A percentile compares a stretch with the other conserved stretches of the same genome.
phyloP scores from a whole-genome alignment of 2,888 invertebrate species.

The Gymnoscelis rufifasciata region DNA sequence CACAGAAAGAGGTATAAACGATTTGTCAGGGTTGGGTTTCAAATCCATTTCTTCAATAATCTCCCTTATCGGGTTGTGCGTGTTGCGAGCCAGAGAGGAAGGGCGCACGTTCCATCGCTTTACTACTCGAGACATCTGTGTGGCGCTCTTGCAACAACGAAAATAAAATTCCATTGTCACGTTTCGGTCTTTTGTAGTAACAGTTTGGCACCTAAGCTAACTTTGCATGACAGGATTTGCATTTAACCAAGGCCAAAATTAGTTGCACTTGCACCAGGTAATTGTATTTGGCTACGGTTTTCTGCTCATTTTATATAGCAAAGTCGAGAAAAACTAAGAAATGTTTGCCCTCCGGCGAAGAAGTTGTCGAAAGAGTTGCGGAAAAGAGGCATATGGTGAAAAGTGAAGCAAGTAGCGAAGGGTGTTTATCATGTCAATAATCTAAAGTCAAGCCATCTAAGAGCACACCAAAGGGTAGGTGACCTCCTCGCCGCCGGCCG shows the following conservation, averaged over 20 bases:
- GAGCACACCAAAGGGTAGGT: too few species aligned
- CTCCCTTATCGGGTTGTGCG: constrained; percentile 94
- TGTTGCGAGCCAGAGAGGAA: constrained; percentile 87
- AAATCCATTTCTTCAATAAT: constrained; percentile 94
- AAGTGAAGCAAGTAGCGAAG: too few species aligned
- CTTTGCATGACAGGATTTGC: background rate
- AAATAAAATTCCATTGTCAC: constrained; percentile 17
- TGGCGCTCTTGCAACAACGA: constrained; percentile 3
- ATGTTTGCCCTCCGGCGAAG: too few species aligned
- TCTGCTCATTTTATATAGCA: too few species aligned
- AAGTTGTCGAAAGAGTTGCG: too few species aligned
- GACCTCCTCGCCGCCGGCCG: too few species aligned
- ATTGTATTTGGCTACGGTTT: too few species aligned
- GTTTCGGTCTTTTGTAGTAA: constrained; percentile 15
- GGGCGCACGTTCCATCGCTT: constrained; percentile 86
- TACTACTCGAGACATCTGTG: constrained; percentile 48
- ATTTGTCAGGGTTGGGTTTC: constrained; percentile 93
- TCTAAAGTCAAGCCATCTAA: too few species aligned
- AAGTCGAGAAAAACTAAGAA: too few species aligned
- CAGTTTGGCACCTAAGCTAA: background rate
- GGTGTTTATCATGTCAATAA: too few species aligned
- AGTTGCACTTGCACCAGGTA: too few species aligned
- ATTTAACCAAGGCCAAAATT: background rate
- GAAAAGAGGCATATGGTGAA: too few species aligned
- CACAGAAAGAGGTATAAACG: constrained; percentile 92